Evolutionary conservation across 2,888 invertebrate species (phyloP).

Genomic region (Euplexia lucipara): DNA sequence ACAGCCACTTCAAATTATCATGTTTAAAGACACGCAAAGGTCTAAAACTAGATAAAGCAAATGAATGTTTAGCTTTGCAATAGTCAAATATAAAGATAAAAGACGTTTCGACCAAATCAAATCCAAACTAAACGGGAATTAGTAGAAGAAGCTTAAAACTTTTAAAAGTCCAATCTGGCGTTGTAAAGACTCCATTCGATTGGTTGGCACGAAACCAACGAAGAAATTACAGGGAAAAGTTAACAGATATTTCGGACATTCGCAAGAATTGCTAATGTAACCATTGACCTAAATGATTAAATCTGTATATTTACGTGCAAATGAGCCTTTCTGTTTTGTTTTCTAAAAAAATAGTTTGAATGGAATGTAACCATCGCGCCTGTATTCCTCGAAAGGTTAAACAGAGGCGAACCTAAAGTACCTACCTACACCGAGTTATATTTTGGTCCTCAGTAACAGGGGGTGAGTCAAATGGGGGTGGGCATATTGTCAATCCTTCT

Average conservation of each 20-base stretch:
- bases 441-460: too few relatives aligned
- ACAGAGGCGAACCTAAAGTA: too few relatives aligned
- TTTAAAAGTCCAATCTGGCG: conserved; percentile 35
- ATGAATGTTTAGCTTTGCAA: background rate
- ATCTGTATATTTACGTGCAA: conserved; percentile 15
- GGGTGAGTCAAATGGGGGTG: too few relatives aligned
- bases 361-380: background rate
- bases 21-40: too few relatives aligned
- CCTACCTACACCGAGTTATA: too few relatives aligned
- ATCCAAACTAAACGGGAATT: conserved; percentile 40
- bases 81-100: conserved; percentile 1
- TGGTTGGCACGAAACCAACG: conserved; percentile 56
- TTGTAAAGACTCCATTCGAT: conserved; percentile 42
- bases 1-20: too few relatives aligned
- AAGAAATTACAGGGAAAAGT: conserved; percentile 48
- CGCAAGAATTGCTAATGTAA: conserved; percentile 46
- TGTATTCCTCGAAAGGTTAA: too few relatives aligned
- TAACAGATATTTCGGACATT: conserved; percentile 42
- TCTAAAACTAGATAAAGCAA: background rate
- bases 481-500: too few relatives aligned
- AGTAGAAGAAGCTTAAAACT: conserved; percentile 35
- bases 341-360: background rate
- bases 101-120: conserved; percentile 28
- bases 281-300: conserved; percentile 47
- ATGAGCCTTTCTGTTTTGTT: background rate